Percentiles rank a stretch among this genome's conserved stretches.
Conservation (phyloP, 2,113 vertebrate species). For the Microtus richardsoni region DNA sequence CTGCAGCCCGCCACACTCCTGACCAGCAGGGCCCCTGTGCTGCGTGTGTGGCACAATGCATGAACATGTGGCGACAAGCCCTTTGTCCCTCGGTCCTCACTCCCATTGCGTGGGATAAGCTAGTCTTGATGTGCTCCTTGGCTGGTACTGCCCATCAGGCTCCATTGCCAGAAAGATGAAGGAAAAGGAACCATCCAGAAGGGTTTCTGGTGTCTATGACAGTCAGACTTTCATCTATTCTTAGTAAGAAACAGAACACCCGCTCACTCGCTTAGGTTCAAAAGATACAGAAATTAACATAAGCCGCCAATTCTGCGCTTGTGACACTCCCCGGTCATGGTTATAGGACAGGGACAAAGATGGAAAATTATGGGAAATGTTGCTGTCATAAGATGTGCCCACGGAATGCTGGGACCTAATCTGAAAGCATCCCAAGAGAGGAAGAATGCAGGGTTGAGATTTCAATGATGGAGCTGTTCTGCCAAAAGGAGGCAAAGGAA, state of each 20-base stretch:
- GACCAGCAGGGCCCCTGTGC: background rate
- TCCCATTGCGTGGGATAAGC: background rate
- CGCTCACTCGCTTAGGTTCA: background rate
- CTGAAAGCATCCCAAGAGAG: background rate
- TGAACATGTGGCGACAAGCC: background rate
- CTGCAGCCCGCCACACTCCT: accelerated
- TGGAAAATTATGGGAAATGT: background rate
- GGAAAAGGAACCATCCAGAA: background rate
- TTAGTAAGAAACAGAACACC: background rate
- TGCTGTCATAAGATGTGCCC: background rate
- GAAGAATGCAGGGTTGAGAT: background rate
- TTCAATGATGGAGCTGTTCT: background rate
- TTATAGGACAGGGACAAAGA: background rate
- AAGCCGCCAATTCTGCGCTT: background rate
- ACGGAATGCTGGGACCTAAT: background rate
- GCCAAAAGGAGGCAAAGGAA: background rate
- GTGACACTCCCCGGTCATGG: background rate
- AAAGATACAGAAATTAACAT: background rate
- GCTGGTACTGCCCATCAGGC: background rate
- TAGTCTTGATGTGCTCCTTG: too few relatives aligned
- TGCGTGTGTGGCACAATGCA: background rate
- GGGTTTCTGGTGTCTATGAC: background rate
- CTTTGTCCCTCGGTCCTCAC: background rate
- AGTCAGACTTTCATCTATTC: background rate
- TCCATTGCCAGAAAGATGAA: background rate